Base-by-base conservation (phyloP, 2,113 vertebrate species). In the Puma concolor region DNA sequence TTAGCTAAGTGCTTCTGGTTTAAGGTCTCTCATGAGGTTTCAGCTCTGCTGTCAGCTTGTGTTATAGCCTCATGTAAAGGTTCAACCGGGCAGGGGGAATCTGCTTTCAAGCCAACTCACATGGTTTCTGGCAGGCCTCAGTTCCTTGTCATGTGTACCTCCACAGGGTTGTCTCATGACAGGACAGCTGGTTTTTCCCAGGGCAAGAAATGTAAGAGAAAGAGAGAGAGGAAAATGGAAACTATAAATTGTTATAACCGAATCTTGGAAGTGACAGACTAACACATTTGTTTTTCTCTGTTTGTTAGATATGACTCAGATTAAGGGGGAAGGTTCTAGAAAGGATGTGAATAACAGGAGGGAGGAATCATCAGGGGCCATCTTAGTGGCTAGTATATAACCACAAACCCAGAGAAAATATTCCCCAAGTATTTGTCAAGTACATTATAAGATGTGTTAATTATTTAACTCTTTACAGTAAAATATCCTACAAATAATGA, bases 401-500 rank as follows among this genome's bases (percentile, higher is more conserved):
- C 19, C 41, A 23, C 15, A 27, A 48, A 54, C 54, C 41, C 41
- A 77, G 50, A 77, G 54, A 88, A 94, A 66, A 88, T 74, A 67
- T 19, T 84, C 66, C 23, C 33, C 76, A 66, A 57, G n/a, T 79
- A 57, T 21, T 17, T 76, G 33, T 91, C 91, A 94, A 67, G 31
- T 29, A 82, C n/a, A 87, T 71, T 67, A 31, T 57, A 48, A 41
- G 63, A 79, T 38, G 27, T 27, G 63, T 88, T 81, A 69, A 31
- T 81, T 82, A 54, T 72, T 25, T 66, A 95, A 67, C 52, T 74
- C 27, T 63, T 77, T 85, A 3, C 14, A 72, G 17, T 44, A 64
- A 95, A 95, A 66, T 25, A 44, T 52, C 57, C 91, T 67, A 72
- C 36, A 93, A 25, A 52, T 71, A 82, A 87, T 87, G n/a, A 54